Base-by-base conservation (phyloP, 2,797 vertebrate species). In the Novumbra hubbsi region DNA sequence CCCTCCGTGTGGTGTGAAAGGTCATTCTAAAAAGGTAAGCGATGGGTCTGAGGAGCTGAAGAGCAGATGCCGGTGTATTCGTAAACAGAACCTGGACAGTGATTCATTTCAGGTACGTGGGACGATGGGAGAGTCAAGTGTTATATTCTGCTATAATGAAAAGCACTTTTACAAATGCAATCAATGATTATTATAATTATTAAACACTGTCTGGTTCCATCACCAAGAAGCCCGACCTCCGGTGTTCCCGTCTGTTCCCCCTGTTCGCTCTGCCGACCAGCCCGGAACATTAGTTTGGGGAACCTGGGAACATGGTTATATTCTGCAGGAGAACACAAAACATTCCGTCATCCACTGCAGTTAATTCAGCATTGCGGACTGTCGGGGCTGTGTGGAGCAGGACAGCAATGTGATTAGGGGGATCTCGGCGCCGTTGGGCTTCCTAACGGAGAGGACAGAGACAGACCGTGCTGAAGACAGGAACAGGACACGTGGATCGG, bases 391-490 rank as follows among this genome's bases (percentile, higher is more conserved):
- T 60, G 21, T 24, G 21, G 24, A 60, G 2, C 9, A 66, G 64
- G n/a, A 19, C 8, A 66, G 2, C 16, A 66, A 8, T n/a, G 28
- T 17, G 71, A 66, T 34, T 38, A 17, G 27, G 45, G 7, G 21
- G 30, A 55, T 30, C 24, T 64, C 28, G 15, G 62, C 15, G 62
- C 16, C 16, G 27, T 28, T 24, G 14, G 27, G 48, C 17, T 34
- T 48, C 19, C 19, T 48, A 21, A 49, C 5, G 24, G 41, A 48
- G 21, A 68, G 41, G 41, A 68, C 2, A 49, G 67, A 72, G 48
- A 66, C 30, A 68, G 73, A 17, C 64, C 41, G 50, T 49, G 24
- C 45, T 5, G 34, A n/a, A 6, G 32, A 32, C 64, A 74, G 32
- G 16, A 5, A 30, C 21, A 69, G 34, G 28, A 24, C 21, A 11